phyloP scores from a whole-genome alignment of 2,797 vertebrate species.

The Lycodopsis pacificus region DNA sequence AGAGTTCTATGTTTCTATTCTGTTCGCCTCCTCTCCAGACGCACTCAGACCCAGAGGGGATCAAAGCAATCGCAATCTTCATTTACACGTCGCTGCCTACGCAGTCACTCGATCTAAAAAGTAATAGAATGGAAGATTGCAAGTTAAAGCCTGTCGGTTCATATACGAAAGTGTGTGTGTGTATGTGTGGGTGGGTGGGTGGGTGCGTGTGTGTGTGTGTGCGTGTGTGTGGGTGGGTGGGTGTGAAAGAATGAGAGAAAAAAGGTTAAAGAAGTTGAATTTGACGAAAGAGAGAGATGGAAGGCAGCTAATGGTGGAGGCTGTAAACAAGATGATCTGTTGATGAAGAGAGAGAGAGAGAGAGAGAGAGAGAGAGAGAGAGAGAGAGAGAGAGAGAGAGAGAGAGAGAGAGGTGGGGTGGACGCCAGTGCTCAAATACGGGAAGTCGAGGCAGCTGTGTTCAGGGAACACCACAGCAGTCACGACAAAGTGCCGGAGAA shows the following conservation, averaged over 20 bases:
- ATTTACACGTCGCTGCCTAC: constrained; percentile 17
- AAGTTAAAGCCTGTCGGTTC: not conserved
- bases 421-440: constrained; percentile 37
- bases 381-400: constrained; percentile 17
- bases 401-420: constrained; percentile 37
- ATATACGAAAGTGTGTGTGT: constrained; percentile 11
- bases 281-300: not conserved
- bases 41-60: constrained; percentile 2
- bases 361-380: constrained; percentile 32
- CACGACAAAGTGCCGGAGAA: constrained; percentile 28
- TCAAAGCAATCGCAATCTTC: constrained; percentile 52
- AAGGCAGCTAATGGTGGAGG: not conserved
- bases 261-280: constrained; percentile 2
- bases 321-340: not conserved
- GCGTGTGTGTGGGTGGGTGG: constrained; percentile 9
- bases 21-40: not conserved
- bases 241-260: not conserved
- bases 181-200: constrained; percentile 12
- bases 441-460: constrained; percentile 43
- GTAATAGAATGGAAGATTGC: constrained; percentile 23
- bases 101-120: constrained; percentile 12
- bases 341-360: constrained; percentile 37
- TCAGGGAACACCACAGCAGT: constrained; percentile 22
- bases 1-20: not conserved
- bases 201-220: constrained; percentile 16